phyloP scores from a whole-genome alignment of 2,113 vertebrate species.

The Thamnaconus septentrionalis region DNA sequence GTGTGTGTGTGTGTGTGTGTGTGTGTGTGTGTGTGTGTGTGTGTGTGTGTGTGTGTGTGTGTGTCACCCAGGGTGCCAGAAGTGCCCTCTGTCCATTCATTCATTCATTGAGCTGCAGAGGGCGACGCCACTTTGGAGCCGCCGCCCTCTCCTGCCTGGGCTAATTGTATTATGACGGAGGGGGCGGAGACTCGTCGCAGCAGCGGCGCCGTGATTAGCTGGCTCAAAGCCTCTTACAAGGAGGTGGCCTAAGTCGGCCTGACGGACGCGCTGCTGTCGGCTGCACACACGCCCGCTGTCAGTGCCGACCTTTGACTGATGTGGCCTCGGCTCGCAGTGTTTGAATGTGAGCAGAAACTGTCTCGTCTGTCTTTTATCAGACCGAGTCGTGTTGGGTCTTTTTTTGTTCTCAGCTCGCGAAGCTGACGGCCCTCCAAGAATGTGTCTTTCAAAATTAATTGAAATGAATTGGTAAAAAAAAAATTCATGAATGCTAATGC shows the following conservation, averaged over 20 bases:
- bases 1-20: no score
- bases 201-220: conserved; percentile 65
- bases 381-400: no score
- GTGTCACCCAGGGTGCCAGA: conserved; percentile 30
- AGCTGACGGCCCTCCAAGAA: no score
- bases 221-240: conserved; percentile 67
- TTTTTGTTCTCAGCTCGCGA: no score
- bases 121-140: conserved; percentile 3
- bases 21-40: not conserved
- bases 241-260: conserved; percentile 49
- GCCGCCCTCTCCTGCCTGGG: not conserved
- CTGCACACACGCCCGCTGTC: conserved; percentile 12
- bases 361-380: no score
- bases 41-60: conserved; percentile 41
- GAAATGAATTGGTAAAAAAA: no score
- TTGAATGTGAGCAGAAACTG: no score
- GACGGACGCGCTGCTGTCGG: conserved; percentile 20
- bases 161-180: conserved; percentile 36
- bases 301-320: no score
- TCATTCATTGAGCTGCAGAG: conserved; percentile 56
- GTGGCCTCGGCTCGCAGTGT: no score
- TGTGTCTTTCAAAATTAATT: no score
- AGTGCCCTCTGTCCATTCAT: conserved; percentile 67
- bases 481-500: no score
- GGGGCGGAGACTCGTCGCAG: conserved; percentile 21